These are phyloP conservation scores for Grapholita molesta DNA, from an alignment of 1,140 invertebrate species.

Conservation along the genomic window DNA sequence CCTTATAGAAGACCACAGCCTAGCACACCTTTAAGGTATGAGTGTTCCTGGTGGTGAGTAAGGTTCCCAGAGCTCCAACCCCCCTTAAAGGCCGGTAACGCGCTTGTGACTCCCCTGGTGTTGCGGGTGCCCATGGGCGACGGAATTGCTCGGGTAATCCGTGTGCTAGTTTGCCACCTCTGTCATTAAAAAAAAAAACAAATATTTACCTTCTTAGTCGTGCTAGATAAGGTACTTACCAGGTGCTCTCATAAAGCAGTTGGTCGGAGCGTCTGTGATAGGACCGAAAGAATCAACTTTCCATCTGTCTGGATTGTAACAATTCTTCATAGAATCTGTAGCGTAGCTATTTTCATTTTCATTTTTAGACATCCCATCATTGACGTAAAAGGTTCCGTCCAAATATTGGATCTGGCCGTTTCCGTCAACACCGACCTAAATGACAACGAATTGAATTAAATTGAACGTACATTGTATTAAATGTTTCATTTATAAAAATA, in stretches of 20 bases:
- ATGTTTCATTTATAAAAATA: too few relatives aligned
- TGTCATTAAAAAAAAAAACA: too few relatives aligned
- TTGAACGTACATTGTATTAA: neutral
- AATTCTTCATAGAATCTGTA: conserved; percentile 71
- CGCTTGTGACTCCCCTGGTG: too few relatives aligned
- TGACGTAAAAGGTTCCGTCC: conserved; percentile 78
- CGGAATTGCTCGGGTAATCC: too few relatives aligned
- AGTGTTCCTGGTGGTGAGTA: too few relatives aligned
- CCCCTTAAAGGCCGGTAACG: too few relatives aligned
- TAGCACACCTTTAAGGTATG: too few relatives aligned
- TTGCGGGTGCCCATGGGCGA: too few relatives aligned
- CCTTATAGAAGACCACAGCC: neutral
- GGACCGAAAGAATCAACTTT: conserved; percentile 72
- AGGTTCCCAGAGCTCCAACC: too few relatives aligned
- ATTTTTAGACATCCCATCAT: conserved; percentile 79
- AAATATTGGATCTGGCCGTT: conserved; percentile 81
- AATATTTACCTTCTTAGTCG: too few relatives aligned
- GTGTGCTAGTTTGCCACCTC: too few relatives aligned
- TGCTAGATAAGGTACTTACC: conserved; percentile 24
- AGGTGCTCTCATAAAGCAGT: conserved; percentile 74
- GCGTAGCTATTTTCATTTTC: conserved; percentile 65
- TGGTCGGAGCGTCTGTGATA: conserved; percentile 79
- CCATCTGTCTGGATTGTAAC: conserved; percentile 79
- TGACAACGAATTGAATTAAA: neutral
- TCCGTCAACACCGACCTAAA: conserved; percentile 78